Evolutionary conservation across 1,140 invertebrate species (phyloP).

Genomic region (Drosophila erecta): DNA sequence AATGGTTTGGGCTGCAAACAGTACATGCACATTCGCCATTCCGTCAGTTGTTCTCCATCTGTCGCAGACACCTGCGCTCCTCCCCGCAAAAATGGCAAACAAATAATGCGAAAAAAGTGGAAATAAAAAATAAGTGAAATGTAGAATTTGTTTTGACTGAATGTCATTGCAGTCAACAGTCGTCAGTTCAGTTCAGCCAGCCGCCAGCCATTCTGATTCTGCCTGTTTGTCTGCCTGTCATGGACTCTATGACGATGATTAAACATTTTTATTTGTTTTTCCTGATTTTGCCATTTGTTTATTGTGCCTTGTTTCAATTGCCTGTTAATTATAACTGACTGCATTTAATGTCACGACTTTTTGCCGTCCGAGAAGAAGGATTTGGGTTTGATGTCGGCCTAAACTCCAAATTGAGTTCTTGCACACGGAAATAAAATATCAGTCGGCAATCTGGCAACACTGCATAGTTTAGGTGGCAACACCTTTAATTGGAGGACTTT

Average conservation of each 20-base stretch:
- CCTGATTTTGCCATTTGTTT: constrained; percentile 34
- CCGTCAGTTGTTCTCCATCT: constrained; percentile 44
- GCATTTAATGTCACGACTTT: not conserved
- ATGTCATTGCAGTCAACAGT: constrained; percentile 58
- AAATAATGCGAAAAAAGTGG: constrained; percentile 28
- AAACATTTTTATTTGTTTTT: constrained; percentile 29
- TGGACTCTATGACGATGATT: constrained; percentile 33
- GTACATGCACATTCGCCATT: constrained; percentile 30
- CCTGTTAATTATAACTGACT: constrained; percentile 13
- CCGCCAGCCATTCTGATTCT: constrained; percentile 2
- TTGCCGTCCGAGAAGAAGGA: not conserved
- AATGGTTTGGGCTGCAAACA: constrained; percentile 5
- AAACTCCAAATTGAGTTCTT: too few species aligned
- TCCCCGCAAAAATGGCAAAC: constrained; percentile 20
- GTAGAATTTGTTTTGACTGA: constrained; percentile 62
- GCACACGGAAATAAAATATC: not conserved
- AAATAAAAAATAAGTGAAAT: constrained; percentile 39
- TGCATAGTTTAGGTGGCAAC: too few species aligned
- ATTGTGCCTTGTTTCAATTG: constrained; percentile 12
- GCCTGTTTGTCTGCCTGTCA: constrained; percentile 15
- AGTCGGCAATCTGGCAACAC: not conserved
- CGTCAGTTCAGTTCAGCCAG: constrained; percentile 2
- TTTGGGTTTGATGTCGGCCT: not conserved
- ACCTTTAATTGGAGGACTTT: too few species aligned
- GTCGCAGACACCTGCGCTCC: constrained; percentile 51